Conservation (phyloP, 2,888 invertebrate genomes). For the Dioctria linearis region DNA sequence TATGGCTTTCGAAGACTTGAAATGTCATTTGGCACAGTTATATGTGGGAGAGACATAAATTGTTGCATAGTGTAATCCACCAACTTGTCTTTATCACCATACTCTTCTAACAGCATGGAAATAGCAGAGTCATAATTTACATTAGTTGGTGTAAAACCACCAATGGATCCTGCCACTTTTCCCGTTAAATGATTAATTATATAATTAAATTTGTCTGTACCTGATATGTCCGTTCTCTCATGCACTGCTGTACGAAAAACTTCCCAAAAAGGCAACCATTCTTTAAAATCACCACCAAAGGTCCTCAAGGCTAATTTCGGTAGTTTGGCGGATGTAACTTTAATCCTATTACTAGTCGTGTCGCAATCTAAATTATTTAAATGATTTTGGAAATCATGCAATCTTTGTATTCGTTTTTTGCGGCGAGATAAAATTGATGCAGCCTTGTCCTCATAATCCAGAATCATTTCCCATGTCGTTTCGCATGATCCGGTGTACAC, state of each 20-base stretch:
- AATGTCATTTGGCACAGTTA: background rate
- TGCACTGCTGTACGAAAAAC: background rate
- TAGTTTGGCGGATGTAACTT: too few relatives aligned
- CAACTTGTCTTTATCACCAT: slow-evolving; percentile 20
- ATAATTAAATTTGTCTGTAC: slow-evolving; percentile 16
- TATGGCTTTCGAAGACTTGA: slow-evolving; percentile 4
- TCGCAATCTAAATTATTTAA: too few relatives aligned
- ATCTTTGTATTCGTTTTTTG: too few relatives aligned
- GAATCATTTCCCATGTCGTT: slow-evolving; percentile 3
- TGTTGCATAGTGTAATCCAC: slow-evolving; percentile 25
- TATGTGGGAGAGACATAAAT: slow-evolving; percentile 20
- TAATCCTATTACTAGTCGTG: too few relatives aligned
- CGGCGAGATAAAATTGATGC: too few relatives aligned
- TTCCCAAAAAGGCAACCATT: too few relatives aligned
- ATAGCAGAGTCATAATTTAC: slow-evolving; percentile 20
- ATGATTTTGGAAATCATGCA: too few relatives aligned
- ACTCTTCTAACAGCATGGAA: slow-evolving; percentile 5
- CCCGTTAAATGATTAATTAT: slow-evolving; percentile 1
- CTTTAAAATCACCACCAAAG: too few relatives aligned
- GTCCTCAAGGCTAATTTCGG: too few relatives aligned
- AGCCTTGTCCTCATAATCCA: too few relatives aligned
- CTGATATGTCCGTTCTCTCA: slow-evolving; percentile 8
- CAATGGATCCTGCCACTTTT: background rate
- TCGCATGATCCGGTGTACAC: too few relatives aligned
- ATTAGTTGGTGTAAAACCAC: slow-evolving; percentile 17